Conservation (phyloP, 2,113 vertebrate species). For the Crotalus helleri region DNA sequence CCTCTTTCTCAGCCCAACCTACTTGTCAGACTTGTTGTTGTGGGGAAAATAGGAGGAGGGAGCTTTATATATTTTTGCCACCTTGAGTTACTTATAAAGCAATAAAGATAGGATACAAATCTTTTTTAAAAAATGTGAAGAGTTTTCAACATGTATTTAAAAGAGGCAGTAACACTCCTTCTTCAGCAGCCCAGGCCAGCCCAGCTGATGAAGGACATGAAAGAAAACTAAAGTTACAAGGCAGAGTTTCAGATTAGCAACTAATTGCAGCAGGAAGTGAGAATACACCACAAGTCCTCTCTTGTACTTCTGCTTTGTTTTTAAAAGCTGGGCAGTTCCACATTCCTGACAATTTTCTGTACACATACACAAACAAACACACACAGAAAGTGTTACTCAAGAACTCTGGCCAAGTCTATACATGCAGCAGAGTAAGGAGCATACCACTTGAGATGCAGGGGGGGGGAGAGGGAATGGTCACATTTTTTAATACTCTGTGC, state of each 20-base stretch:
- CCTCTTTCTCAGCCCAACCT: not conserved
- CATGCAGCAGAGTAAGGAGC: not conserved
- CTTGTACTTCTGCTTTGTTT: conserved; percentile 8
- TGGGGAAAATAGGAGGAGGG: not conserved
- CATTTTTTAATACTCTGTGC: not conserved
- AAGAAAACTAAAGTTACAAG: not conserved
- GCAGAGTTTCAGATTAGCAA: not conserved
- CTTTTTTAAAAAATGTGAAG: not conserved
- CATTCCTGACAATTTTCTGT: not conserved
- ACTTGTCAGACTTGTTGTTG: not conserved
- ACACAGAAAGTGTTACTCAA: not conserved
- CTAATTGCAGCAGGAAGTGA: not conserved
- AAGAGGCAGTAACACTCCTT: not conserved
- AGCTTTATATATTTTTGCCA: not conserved
- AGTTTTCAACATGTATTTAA: not conserved
- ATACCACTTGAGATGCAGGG: not conserved
- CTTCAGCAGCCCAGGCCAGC: not conserved
- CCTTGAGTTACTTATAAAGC: not conserved
- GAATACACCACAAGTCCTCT: not conserved
- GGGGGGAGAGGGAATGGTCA: not conserved
- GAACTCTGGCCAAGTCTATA: not conserved
- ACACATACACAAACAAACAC: not conserved
- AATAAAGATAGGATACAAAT: not conserved
- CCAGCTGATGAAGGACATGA: not conserved
- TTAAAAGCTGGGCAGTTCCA: not conserved